Conservation (phyloP, 1,140 invertebrate species). For the Andrena cerasifolii region DNA sequence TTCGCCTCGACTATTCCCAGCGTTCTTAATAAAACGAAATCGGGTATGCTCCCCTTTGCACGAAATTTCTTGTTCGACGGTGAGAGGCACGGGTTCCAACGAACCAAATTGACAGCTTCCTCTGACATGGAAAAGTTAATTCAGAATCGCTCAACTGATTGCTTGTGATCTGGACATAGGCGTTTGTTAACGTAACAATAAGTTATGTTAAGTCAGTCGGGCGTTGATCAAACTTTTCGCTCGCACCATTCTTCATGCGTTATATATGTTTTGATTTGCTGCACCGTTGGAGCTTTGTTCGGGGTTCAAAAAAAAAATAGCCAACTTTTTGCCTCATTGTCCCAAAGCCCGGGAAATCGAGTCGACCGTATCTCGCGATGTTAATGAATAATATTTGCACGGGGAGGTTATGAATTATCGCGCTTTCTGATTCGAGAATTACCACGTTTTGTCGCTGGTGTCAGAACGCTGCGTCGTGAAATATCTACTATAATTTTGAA, state of each 20-base stretch:
- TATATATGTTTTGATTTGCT: background rate
- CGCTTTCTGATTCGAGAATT: background rate
- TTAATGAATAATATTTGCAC: slow-evolving; percentile 13
- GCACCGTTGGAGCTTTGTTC: background rate
- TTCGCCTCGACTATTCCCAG: slow-evolving; percentile 1
- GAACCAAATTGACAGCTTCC: background rate
- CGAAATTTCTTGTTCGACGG: background rate
- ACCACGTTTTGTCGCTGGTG: background rate
- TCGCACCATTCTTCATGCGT: background rate
- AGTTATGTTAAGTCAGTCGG: no score
- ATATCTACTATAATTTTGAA: slow-evolving; percentile 22
- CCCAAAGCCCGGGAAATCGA: background rate
- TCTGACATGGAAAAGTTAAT: no score
- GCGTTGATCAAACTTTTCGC: no score
- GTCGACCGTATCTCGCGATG: background rate
- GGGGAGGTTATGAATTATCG: background rate
- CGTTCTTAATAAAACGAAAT: slow-evolving; percentile 29
- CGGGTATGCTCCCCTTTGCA: background rate
- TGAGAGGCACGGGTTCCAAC: background rate
- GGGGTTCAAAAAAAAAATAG: background rate
- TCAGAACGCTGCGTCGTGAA: background rate
- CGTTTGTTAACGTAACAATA: no score
- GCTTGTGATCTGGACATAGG: no score
- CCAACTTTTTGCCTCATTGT: background rate
- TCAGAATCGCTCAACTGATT: no score